Percentiles rank a stretch among this genome's conserved stretches.
Conservation (phyloP, 2,797 vertebrate species). For the Peromyscus attwateri region DNA sequence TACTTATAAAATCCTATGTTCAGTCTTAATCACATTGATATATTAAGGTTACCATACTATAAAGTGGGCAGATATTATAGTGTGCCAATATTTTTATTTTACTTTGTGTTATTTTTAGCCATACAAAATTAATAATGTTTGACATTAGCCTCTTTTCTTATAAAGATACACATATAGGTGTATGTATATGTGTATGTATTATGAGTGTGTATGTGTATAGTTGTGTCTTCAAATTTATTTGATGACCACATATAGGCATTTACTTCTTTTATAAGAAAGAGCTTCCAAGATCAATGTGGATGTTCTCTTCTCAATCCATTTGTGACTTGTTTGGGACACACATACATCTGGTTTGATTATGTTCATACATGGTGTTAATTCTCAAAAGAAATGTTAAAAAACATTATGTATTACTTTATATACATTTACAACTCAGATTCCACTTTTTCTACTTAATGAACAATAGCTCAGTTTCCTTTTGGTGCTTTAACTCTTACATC, state of each 20-base stretch:
- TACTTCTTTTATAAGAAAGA: not conserved
- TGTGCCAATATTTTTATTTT: not conserved
- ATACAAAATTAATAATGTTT: not conserved
- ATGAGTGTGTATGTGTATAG: not conserved
- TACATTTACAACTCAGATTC: not conserved
- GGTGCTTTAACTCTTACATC: not conserved
- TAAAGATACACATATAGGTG: not conserved
- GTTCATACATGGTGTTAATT: not conserved
- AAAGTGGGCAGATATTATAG: not conserved
- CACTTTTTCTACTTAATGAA: not conserved
- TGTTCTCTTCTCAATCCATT: not conserved
- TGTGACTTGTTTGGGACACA: not conserved
- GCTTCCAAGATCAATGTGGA: not conserved
- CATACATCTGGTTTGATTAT: not conserved
- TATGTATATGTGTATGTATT: not conserved
- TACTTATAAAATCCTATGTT: not conserved
- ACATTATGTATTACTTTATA: not conserved
- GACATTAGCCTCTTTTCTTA: not conserved
- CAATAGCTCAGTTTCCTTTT: not conserved
- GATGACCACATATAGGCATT: not conserved
- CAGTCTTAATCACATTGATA: not conserved
- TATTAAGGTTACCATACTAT: not conserved
- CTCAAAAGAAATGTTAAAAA: not conserved
- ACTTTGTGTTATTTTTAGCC: not conserved
- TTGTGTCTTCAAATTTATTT: not conserved